Percentiles rank a stretch among this genome's conserved stretches.
phyloP scores from a whole-genome alignment of 2,113 vertebrate genomes.

The Aptenodytes patagonicus region DNA sequence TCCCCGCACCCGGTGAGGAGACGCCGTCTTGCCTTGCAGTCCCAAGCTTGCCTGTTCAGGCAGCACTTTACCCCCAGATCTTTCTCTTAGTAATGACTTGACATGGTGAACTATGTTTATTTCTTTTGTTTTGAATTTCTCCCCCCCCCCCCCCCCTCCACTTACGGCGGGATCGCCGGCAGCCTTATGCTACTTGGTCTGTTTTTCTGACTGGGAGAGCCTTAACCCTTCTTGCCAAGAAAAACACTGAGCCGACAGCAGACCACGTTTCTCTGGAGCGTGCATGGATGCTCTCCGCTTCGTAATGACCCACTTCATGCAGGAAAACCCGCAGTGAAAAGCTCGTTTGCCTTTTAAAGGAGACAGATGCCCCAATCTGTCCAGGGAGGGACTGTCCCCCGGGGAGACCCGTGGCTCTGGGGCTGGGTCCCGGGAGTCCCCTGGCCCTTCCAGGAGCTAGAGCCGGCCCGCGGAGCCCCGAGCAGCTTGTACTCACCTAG shows the following conservation, averaged over 20 bases:
- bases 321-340: neutral
- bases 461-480: rapidly evolving
- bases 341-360: neutral
- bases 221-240: neutral
- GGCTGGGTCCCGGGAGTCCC: neutral
- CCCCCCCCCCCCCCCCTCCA: rapidly evolving
- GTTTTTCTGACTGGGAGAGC: neutral
- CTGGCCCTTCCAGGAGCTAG: neutral
- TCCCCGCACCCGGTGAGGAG: neutral
- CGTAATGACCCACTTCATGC: rapidly evolving
- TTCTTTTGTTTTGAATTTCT: neutral
- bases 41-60: neutral
- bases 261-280: neutral
- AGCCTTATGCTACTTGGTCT: neutral
- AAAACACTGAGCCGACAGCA: neutral
- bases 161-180: neutral
- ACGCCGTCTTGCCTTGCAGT: neutral
- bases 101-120: neutral
- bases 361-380: neutral
- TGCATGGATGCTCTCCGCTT: neutral
- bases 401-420: rapidly evolving
- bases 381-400: neutral
- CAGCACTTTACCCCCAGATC: neutral
- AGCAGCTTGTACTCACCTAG: rapidly evolving
- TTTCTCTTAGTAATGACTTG: neutral